Conservation (phyloP, 2,797 vertebrate species). For the Lacerta bilineata region DNA sequence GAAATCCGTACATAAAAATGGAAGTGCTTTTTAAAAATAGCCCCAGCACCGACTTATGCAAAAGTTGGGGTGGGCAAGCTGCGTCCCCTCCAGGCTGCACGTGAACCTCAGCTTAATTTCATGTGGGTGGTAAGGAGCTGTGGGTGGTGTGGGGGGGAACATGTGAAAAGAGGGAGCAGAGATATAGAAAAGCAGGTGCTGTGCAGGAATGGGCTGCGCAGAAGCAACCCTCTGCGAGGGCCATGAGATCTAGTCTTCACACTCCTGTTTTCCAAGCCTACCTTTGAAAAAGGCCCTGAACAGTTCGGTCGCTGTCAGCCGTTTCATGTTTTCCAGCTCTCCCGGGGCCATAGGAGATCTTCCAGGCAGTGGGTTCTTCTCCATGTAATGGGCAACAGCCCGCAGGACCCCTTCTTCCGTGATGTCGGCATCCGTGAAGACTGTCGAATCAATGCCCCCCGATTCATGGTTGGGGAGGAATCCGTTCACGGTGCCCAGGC, state of each 20-base stretch:
- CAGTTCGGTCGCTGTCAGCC: neutral
- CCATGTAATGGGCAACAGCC: conserved; percentile 33
- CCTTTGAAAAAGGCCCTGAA: conserved; percentile 32
- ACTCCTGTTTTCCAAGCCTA: neutral
- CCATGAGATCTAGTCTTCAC: neutral
- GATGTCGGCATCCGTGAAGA: conserved; percentile 31
- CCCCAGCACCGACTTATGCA: neutral
- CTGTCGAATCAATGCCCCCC: neutral
- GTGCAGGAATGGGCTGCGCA: neutral
- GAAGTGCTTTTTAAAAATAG: neutral
- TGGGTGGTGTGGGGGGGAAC: too few species aligned
- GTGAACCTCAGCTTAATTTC: too few species aligned
- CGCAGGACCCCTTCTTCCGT: conserved; percentile 12
- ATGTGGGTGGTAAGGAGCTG: too few species aligned
- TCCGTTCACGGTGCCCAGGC: neutral
- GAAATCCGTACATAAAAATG: too few species aligned
- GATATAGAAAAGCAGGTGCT: too few species aligned
- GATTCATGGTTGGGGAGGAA: conserved; percentile 42
- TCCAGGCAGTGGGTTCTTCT: conserved; percentile 28
- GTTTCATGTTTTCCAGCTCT: conserved; percentile 22
- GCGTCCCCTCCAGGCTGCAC: too few species aligned
- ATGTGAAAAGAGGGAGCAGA: too few species aligned
- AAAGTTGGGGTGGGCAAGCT: too few species aligned
- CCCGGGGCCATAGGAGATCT: neutral
- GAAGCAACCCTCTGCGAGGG: neutral